Evolutionary conservation across 1,140 invertebrate species (phyloP), one percentile per base, ranked within the genome.

Genomic region (Tyrophagus putrescentiae): DNA sequence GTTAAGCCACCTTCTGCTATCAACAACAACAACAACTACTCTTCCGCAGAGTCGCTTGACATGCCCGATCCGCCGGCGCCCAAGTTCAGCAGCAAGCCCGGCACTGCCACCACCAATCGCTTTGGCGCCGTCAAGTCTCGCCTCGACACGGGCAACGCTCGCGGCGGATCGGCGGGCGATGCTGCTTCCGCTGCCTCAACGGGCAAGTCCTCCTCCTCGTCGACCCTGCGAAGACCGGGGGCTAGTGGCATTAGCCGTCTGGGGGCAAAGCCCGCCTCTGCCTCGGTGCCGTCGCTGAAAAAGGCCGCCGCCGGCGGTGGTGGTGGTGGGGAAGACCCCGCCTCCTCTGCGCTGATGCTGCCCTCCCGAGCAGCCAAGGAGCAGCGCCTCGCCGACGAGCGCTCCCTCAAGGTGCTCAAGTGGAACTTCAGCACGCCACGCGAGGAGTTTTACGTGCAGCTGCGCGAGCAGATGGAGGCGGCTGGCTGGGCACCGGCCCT

Each of bases 401-500:
- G 90, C 67, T 88, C 87, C 72, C 74, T 94, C 27, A 91, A 89
- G 70, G 69, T 77, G 18, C 74, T 98, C 3, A 93, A 94, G 72
- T 98, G 94, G 94, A 95, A 95, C 68, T 98, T 98, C 67, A 84
- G 85, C 0, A 81, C 85, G 0, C 91, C 93, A 0, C 76, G 89
- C 29, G 84, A 87, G 69, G 94, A 98, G 68, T 97, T 95, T 73
- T 84, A 91, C 21, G 87, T 94, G 29, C 78, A 94, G 60, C 72
- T 98, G 13, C 84, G 84, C 66, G 85, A 88, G 65, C 87, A 95
- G 69, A 95, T 98, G 89, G 79, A 79, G 1, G 79, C 79, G 13
- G 87, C 87, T 0, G 83, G 84, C 66, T 80, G 96, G 27, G 93
- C 90, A 70, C 87, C 84, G 69, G 80, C 78, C 59, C 75, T 96